Evolutionary conservation across 2,797 vertebrate genomes (phyloP).

Genomic region (Luscinia luscinia): DNA sequence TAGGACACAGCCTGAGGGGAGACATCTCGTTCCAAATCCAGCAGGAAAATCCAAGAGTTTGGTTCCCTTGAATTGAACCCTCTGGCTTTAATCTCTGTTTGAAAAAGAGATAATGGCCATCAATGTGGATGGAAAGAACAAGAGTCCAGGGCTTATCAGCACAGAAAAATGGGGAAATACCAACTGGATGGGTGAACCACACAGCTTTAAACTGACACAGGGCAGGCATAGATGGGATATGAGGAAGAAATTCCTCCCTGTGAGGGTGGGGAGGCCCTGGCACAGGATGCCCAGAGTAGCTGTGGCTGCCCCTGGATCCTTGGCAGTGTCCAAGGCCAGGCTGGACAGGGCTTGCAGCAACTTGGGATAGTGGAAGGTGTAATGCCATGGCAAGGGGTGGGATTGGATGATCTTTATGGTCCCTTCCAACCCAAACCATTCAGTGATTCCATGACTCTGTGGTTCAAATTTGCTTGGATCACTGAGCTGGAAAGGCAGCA

Average conservation of each 20-base stretch:
- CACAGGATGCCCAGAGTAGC: background rate
- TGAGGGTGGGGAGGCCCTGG: fast-evolving
- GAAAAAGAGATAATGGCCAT: background rate
- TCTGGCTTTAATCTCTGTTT: background rate
- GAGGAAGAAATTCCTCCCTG: background rate
- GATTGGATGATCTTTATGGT: fast-evolving
- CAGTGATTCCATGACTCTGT: background rate
- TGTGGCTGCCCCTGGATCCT: background rate
- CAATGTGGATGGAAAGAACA: background rate
- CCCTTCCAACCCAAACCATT: background rate
- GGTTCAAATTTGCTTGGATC: background rate
- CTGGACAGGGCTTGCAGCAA: fast-evolving
- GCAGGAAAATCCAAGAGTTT: background rate
- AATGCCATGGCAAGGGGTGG: background rate
- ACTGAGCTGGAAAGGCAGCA: background rate
- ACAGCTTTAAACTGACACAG: background rate
- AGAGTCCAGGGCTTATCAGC: background rate
- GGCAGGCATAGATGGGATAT: background rate
- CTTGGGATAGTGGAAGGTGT: background rate
- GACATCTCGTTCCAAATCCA: background rate
- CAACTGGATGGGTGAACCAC: background rate
- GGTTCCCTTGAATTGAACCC: background rate
- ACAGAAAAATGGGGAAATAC: background rate
- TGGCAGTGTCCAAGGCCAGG: background rate
- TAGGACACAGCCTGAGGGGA: background rate